phyloP scores from a whole-genome alignment of 2,113 vertebrate genomes.

The Protomyctophum bolini region DNA sequence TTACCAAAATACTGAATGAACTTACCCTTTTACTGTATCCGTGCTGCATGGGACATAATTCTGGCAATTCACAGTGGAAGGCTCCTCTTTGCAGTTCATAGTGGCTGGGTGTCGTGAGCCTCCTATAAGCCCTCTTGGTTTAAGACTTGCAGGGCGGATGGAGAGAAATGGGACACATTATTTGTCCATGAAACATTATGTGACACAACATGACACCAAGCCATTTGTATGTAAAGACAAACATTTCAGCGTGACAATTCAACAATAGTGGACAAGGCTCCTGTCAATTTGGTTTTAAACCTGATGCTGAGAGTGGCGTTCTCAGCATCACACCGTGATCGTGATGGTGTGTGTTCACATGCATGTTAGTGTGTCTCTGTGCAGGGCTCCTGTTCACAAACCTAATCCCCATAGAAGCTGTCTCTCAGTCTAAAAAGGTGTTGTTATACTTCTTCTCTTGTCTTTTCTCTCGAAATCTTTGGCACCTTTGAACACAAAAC shows the following conservation, averaged over 20 bases:
- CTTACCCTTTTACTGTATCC: constrained; percentile 41
- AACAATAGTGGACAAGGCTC: constrained; percentile 68
- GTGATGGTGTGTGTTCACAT: constrained; percentile 6
- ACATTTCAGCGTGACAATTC: constrained; percentile 72
- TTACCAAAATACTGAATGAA: constrained; percentile 32
- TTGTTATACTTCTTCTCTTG: constrained; percentile 54
- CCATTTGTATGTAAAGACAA: constrained; percentile 75
- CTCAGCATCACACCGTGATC: constrained; percentile 41
- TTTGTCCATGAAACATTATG: constrained; percentile 75
- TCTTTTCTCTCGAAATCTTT: constrained; percentile 33
- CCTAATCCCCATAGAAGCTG: constrained; percentile 70
- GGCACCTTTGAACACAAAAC: constrained; percentile 38
- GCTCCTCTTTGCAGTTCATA: constrained; percentile 39
- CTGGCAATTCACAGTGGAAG: constrained; percentile 56
- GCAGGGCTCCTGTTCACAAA: constrained; percentile 61
- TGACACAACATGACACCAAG: constrained; percentile 70
- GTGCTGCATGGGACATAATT: constrained; percentile 52
- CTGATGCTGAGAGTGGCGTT: constrained; percentile 56
- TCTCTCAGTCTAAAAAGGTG: constrained; percentile 57
- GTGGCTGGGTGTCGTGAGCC: constrained; percentile 39
- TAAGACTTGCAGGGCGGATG: constrained; percentile 59
- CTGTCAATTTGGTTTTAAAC: constrained; percentile 70
- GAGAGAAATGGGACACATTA: constrained; percentile 69
- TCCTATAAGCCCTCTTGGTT: constrained; percentile 55
- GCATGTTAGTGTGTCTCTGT: constrained; percentile 14